Evolutionary conservation across 2,888 invertebrate species (phyloP).

Genomic region (Tinea pellionella): DNA sequence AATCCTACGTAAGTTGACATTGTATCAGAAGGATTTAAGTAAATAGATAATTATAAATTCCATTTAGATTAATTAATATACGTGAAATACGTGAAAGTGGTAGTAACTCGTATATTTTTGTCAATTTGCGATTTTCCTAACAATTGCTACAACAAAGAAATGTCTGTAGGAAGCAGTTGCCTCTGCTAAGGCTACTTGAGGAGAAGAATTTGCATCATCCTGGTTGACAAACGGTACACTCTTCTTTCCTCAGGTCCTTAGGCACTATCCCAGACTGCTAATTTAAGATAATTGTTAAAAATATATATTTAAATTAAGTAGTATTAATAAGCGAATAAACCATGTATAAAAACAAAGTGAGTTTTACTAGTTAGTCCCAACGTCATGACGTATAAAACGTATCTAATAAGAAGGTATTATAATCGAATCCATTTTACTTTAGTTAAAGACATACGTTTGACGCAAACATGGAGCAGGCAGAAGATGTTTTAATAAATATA

Average conservation of each 20-base stretch:
- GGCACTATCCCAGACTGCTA: no score
- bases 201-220: no score
- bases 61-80: not conserved
- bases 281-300: not conserved
- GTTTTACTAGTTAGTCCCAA: not conserved
- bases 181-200: not conserved
- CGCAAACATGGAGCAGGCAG: slow-evolving; percentile 9
- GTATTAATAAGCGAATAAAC: not conserved
- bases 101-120: not conserved
- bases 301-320: not conserved
- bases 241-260: no score
- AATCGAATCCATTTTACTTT: slow-evolving; percentile 1
- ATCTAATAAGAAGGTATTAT: slow-evolving; percentile 1
- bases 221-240: no score
- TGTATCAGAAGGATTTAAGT: not conserved
- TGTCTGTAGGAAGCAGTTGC: no score
- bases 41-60: not conserved
- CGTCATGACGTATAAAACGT: not conserved
- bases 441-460: not conserved
- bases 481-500: slow-evolving; percentile 6
- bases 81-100: not conserved
- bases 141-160: no score
- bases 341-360: not conserved
- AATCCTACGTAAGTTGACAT: not conserved
- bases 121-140: no score